phyloP scores from a whole-genome alignment of 2,888 invertebrate species.

The Tupiocoris notatus region DNA sequence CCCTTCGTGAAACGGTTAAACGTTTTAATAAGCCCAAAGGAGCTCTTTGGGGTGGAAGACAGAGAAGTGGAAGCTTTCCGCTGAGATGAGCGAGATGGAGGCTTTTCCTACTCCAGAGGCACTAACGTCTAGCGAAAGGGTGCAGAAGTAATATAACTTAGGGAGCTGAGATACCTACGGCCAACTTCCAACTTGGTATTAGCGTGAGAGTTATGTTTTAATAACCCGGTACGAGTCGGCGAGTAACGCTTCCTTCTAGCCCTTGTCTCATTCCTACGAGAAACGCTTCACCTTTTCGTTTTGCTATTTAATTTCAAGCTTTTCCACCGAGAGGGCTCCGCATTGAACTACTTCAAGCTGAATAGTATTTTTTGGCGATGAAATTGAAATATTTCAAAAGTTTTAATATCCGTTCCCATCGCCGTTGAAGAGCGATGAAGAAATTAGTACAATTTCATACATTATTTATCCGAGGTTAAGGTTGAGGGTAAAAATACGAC shows the following conservation, averaged over 20 bases:
- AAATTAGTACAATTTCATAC: no score
- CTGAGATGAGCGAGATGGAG: background rate
- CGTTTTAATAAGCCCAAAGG: slow-evolving; percentile 30
- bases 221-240: background rate
- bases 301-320: background rate
- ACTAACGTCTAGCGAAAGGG: background rate
- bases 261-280: background rate
- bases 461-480: no score
- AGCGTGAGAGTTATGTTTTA: slow-evolving; percentile 34
- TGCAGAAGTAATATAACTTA: slow-evolving; percentile 20
- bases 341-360: no score
- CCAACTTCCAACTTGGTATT: slow-evolving; percentile 17
- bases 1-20: background rate
- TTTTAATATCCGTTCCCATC: no score
- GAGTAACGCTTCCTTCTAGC: background rate
- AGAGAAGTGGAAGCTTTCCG: background rate
- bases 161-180: background rate
- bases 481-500: no score
- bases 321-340: background rate
- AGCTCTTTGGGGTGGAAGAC: background rate
- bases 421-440: no score
- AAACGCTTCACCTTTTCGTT: background rate
- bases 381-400: no score
- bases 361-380: no score
- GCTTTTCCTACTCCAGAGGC: background rate